phyloP scores from a whole-genome alignment of 2,797 vertebrate species.

The Characodon lateralis region DNA sequence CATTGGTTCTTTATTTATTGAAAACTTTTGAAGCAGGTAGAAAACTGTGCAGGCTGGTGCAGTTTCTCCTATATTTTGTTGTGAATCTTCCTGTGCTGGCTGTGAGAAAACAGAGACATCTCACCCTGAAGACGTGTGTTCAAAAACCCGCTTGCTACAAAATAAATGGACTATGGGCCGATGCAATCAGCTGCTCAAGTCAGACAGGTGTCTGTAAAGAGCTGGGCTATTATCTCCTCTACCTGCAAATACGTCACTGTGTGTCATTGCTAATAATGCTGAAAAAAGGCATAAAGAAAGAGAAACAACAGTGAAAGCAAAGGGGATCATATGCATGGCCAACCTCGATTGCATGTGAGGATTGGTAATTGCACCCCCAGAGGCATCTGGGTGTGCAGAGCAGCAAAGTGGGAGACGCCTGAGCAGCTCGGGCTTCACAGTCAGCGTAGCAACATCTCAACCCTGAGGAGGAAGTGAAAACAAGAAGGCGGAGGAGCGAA shows the following conservation, averaged over 20 bases:
- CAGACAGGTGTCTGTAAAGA: constrained; percentile 76
- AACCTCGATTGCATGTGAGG: constrained; percentile 76
- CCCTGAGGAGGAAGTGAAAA: constrained; percentile 76
- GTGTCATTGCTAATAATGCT: constrained; percentile 77
- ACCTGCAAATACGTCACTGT: constrained; percentile 62
- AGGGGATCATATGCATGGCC: constrained; percentile 80
- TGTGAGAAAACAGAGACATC: constrained; percentile 60
- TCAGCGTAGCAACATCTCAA: constrained; percentile 74
- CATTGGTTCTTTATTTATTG: constrained; percentile 15
- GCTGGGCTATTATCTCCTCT: constrained; percentile 75
- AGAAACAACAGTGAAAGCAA: constrained; percentile 66
- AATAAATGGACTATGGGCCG: constrained; percentile 76
- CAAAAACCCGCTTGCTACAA: constrained; percentile 39
- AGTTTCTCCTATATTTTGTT: constrained; percentile 13
- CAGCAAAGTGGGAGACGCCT: constrained; percentile 77
- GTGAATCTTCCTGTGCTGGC: constrained; percentile 16
- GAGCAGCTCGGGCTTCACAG: constrained; percentile 68
- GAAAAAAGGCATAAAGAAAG: constrained; percentile 33
- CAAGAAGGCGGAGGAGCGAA: constrained; percentile 61
- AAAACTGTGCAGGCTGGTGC: constrained; percentile 5
- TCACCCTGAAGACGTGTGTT: constrained; percentile 48
- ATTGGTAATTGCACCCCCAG: constrained; percentile 83
- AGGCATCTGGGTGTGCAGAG: constrained; percentile 80
- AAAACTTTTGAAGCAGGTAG: constrained; percentile 11
- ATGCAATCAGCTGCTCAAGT: constrained; percentile 73